Percentiles rank a stretch among this genome's conserved stretches.
Conservation (phyloP, 2,888 invertebrate species). For the Lottia gigantea region DNA sequence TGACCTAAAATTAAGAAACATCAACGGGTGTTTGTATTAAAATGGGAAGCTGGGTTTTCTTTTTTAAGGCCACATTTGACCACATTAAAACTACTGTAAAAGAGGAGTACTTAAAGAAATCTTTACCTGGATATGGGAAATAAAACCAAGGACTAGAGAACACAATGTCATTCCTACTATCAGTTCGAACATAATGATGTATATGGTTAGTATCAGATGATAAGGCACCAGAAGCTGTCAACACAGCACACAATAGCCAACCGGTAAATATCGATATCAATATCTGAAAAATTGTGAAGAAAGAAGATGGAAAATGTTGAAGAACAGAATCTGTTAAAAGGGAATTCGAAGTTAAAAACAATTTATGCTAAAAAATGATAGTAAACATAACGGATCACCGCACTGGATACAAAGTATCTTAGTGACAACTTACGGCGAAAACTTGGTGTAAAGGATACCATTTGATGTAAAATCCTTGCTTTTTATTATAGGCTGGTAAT, state of each 20-base stretch:
- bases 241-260: constrained; percentile 80
- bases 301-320: too few species aligned
- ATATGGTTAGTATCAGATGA: constrained; percentile 60
- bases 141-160: constrained; percentile 82
- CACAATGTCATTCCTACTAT: constrained; percentile 78
- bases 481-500: constrained; percentile 41
- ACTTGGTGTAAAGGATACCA: constrained; percentile 49
- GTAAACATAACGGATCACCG: too few species aligned
- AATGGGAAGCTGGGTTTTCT: too few species aligned
- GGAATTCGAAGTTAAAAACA: too few species aligned
- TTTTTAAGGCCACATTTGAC: too few species aligned
- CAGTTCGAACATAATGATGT: constrained; percentile 80
- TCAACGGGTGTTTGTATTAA: too few species aligned
- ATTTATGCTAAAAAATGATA: too few species aligned
- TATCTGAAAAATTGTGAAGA: constrained; percentile 71
- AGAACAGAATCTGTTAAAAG: too few species aligned
- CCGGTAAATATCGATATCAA: constrained; percentile 80
- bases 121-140: constrained; percentile 79
- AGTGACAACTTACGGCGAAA: constrained; percentile 49
- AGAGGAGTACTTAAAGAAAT: too few species aligned
- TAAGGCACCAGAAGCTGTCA: constrained; percentile 76
- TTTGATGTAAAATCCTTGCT: constrained; percentile 41
- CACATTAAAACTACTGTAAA: too few species aligned
- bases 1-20: constrained; percentile 35
- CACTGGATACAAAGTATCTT: too few species aligned